These are phyloP conservation scores for Schizopygopsis pylzovi DNA, from an alignment of 2,797 vertebrate species.

Conservation along the genomic window DNA sequence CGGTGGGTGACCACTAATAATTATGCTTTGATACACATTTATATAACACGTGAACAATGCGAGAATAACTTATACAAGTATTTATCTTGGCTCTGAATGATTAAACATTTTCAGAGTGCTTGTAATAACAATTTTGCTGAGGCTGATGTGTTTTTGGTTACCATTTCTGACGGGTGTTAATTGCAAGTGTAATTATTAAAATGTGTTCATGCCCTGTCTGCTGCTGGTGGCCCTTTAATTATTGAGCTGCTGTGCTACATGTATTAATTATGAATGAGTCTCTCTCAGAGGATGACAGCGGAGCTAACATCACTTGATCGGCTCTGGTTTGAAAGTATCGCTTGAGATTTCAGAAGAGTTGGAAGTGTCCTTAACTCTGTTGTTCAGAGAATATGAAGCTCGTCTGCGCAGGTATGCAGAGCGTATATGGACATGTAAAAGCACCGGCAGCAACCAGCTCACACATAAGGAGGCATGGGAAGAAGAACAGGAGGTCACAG, in stretches of 20 bases:
- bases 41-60: not conserved
- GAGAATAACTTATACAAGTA: not conserved
- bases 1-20: not conserved
- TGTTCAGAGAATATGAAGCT: slow-evolving; percentile 91
- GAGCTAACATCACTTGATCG: not conserved
- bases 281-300: not conserved
- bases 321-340: not conserved
- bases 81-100: not conserved
- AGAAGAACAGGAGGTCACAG: slow-evolving; percentile 98
- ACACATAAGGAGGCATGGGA: slow-evolving; percentile 99
- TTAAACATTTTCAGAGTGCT: not conserved
- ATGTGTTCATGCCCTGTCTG: not conserved
- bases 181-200: not conserved
- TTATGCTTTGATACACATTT: not conserved
- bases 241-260: slow-evolving; percentile 57
- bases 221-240: slow-evolving; percentile 57
- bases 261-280: slow-evolving; percentile 56
- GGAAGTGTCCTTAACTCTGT: slow-evolving; percentile 77
- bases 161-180: not conserved
- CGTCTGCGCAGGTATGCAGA: slow-evolving; percentile 89
- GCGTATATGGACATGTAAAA: slow-evolving; percentile 97
- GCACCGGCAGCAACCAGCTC: slow-evolving; percentile 96
- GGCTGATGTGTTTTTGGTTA: not conserved
- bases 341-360: not conserved
- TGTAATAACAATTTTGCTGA: not conserved